Base-by-base conservation (phyloP, 2,888 invertebrate genomes). In the Monopis laevigella region DNA sequence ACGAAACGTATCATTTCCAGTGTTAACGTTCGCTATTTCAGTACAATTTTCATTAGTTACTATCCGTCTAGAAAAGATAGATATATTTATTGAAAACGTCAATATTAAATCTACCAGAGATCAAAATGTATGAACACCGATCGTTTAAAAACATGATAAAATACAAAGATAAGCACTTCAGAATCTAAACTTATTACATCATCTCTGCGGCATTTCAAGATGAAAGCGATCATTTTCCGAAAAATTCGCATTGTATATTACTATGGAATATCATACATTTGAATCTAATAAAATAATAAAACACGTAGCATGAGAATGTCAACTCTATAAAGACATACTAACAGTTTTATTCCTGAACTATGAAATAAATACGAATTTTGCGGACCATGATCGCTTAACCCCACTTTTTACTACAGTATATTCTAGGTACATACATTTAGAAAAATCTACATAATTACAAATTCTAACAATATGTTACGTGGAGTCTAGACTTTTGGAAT, bases 361-460 rank as follows among this genome's bases (percentile, higher is more conserved):
- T 21, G 6, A 21, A 5, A 21, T 5, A 21, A 21, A 5, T 5
- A n/a, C n/a, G n/a, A n/a, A n/a, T n/a, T n/a, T 32, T 17, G 8
- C 17, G 14, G 32, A 4, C 32, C 32, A 32, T 13, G 4, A 13
- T 16, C n/a, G n/a, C 32, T 32, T 32, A 32, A 32, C 17, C n/a
- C 17, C 16, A 32, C 32, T 32, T 17, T n/a, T n/a, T 11, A 30
- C n/a, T 30, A 30, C 16, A 32, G 32, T 29, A 66, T 65, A 65
- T 59, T 32, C 73, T 74, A 74, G 65, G 54, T 72, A 78, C n/a
- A n/a, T n/a, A n/a, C 77, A 78, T 60, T 74, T 78, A 78, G 69
- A 78, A n/a, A 78, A 78, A 80, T 77, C 77, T 80, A 80, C 75
- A 73, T 75, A 74, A 72, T 77, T 75, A 77, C 77, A 75, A 68